phyloP scores from a whole-genome alignment of 2,888 invertebrate genomes.

The Suillia variegata region DNA sequence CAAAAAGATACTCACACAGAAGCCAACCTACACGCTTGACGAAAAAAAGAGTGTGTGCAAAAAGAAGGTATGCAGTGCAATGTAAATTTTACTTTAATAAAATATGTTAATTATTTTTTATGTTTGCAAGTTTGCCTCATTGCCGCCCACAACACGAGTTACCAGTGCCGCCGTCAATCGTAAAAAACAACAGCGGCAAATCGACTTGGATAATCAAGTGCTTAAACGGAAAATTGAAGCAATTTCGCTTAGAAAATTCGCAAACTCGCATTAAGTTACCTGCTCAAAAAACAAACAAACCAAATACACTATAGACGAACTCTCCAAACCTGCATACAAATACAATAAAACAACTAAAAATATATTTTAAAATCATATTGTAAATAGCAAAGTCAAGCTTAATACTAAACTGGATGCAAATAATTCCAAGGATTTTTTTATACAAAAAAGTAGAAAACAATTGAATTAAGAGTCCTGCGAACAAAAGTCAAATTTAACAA shows the following conservation, averaged over 20 bases:
- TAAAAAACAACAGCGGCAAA: constrained; percentile 65
- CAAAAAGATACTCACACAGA: constrained; percentile 65
- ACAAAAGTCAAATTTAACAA: no score
- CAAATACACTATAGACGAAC: no score
- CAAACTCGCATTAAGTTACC: no score
- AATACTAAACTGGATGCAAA: no score
- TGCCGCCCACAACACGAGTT: constrained; percentile 31
- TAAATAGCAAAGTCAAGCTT: constrained; percentile 5
- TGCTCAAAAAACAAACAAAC: no score
- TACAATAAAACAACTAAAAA: background rate
- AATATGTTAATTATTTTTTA: no score
- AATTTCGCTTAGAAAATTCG: constrained; percentile 35
- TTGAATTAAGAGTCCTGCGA: no score
- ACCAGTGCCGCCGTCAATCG: constrained; percentile 64
- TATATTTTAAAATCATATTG: background rate
- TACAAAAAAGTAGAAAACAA: no score
- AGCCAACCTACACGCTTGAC: constrained; percentile 38
- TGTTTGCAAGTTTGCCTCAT: constrained; percentile 16
- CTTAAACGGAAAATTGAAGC: constrained; percentile 57
- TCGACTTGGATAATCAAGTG: constrained; percentile 67
- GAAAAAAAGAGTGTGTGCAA: background rate
- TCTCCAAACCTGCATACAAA: no score
- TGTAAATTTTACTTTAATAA: background rate
- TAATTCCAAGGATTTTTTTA: no score
- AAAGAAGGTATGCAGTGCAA: background rate